A percentile compares a stretch with the other conserved stretches of the same genome.
phyloP scores from a whole-genome alignment of 2,888 invertebrate genomes.

The Epinotia nisella region DNA sequence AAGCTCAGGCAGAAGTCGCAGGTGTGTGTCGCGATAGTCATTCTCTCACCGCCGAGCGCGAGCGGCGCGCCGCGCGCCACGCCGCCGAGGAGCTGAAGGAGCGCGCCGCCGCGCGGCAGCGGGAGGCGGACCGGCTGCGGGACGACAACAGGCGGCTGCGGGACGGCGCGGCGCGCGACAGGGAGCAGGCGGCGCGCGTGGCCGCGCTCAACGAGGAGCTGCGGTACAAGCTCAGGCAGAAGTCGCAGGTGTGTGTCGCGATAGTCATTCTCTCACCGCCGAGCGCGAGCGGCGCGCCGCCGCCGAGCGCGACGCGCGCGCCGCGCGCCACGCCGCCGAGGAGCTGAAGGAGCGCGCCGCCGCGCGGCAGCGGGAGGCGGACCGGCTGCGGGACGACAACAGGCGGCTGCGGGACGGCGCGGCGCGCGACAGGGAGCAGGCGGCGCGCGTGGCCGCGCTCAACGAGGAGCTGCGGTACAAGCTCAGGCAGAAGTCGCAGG shows the following conservation, averaged over 20 bases:
- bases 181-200: slow-evolving; percentile 90
- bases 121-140: slow-evolving; percentile 86
- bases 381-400: slow-evolving; percentile 84
- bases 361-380: slow-evolving; percentile 90
- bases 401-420: slow-evolving; percentile 89
- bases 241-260: slow-evolving; percentile 89
- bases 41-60: no score
- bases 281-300: no score
- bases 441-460: slow-evolving; percentile 90
- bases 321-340: slow-evolving; percentile 91
- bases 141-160: slow-evolving; percentile 89
- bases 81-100: slow-evolving; percentile 94
- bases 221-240: slow-evolving; percentile 93
- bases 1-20: slow-evolving; percentile 93
- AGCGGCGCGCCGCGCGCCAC: slow-evolving; percentile 86
- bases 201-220: slow-evolving; percentile 95
- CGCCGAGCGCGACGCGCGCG: slow-evolving; percentile 90
- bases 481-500: slow-evolving; percentile 92
- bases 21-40: slow-evolving; percentile 75
- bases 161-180: slow-evolving; percentile 90
- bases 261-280: no score
- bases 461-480: slow-evolving; percentile 96
- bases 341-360: slow-evolving; percentile 92
- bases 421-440: slow-evolving; percentile 91
- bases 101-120: slow-evolving; percentile 88